These are phyloP conservation scores for Nemoura dubitans DNA, from an alignment of 2,888 invertebrate species.

Conservation along the genomic window DNA sequence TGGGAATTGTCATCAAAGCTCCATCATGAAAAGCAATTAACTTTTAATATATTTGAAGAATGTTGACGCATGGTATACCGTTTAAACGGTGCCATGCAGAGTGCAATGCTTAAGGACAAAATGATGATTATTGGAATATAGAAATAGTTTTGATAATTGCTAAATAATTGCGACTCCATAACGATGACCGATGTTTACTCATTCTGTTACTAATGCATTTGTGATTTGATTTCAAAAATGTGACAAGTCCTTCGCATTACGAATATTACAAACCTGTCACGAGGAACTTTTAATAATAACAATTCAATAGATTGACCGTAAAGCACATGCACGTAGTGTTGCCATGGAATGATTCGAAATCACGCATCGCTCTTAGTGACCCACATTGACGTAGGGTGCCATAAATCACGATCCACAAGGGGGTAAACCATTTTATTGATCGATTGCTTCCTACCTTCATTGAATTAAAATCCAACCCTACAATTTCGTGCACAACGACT, in stretches of 20 bases:
- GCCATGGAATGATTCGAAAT: background rate
- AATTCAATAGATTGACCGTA: background rate
- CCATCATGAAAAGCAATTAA: background rate
- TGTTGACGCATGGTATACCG: background rate
- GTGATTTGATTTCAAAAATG: background rate
- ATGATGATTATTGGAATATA: background rate
- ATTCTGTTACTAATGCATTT: background rate
- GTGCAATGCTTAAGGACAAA: background rate
- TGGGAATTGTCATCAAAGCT: background rate
- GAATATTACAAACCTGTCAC: background rate
- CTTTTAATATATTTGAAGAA: background rate
- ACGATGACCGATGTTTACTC: background rate
- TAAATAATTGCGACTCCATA: background rate
- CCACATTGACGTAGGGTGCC: conserved; percentile 15
- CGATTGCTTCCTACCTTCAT: conserved; percentile 13
- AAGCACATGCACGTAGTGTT: background rate
- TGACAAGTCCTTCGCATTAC: background rate
- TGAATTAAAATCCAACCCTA: conserved; percentile 33
- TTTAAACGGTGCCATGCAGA: background rate
- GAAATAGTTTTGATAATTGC: background rate
- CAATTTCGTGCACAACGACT: conserved; percentile 19
- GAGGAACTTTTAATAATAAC: background rate
- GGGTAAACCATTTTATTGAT: conserved; percentile 19
- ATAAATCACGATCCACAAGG: conserved; percentile 27
- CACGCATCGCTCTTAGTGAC: conserved; percentile 28